Base-by-base conservation (phyloP, 2,797 vertebrate species). In the Gymnodraco acuticeps region DNA sequence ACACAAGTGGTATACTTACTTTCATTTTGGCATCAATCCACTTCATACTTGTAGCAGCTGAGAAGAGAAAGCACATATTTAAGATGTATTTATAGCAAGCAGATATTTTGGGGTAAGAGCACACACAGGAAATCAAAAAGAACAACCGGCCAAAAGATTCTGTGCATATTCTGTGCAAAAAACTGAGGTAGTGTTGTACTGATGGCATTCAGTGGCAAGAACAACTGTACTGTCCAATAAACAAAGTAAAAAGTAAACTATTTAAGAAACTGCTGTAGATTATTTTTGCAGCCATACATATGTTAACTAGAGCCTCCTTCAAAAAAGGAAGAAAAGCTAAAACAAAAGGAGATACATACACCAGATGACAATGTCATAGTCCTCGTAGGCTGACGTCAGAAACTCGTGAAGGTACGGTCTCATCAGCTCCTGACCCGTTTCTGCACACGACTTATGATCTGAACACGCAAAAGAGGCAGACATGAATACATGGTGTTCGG, bases 1-100 rank as follows among this genome's bases (percentile, higher is more conserved):
- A 56, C 23, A 43, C 12, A 23, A 64, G 10, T 12, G 1, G 27
- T 92, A 65, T 93, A 73, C 85, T 92, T 95, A 98, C 98, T 94
- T 99, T 99, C 98, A 99, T 99, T 95, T 99, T 99, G 88, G 98
- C 98, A 92, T 99, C 98, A 90, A 99, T 99, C 98, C 98, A 99
- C 94, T 99, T 99, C 98, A 99, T 99, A 93, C 98, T 99, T 82
- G 98, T 99, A 64, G 98, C 98, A 94, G 98, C 98, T 99, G 83
- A 94, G 91, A 72, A 89, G 31, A 80, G 74, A 88, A 74, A 59
- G 9, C 16, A 75, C 14, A 48, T 16, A 9, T 59, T 10, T 70
- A 33, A 71, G 16, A 56, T 59, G 33, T 33, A 38, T 11, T 5
- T 27, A 27, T 27, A 62, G 66, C 16, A 65, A 65, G 52, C 17